Evolutionary conservation across 2,888 invertebrate genomes (phyloP).

Genomic region (Diaphora mendica): DNA sequence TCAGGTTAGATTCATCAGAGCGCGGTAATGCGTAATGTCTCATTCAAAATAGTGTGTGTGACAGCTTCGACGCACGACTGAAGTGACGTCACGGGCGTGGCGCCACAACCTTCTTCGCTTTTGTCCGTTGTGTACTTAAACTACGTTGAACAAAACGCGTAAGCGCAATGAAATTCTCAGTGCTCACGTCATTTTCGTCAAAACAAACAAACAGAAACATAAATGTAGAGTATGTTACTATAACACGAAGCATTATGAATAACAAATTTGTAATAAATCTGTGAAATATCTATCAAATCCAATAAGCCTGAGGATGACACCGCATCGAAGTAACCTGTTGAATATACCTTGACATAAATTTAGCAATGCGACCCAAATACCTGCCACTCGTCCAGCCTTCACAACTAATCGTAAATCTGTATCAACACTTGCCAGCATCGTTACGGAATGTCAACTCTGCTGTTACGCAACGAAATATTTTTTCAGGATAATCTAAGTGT

Average conservation of each 20-base stretch:
- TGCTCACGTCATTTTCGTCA: too few species aligned
- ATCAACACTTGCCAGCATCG: neutral
- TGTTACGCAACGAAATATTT: conserved; percentile 13
- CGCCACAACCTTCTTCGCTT: too few species aligned
- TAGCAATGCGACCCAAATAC: conserved; percentile 14
- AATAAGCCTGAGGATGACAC: conserved; percentile 2
- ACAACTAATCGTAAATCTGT: conserved; percentile 11
- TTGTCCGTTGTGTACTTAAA: too few species aligned
- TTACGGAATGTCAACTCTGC: conserved; percentile 10
- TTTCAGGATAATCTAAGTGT: neutral
- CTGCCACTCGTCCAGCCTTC: neutral
- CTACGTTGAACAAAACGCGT: too few species aligned
- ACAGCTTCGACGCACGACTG: too few species aligned
- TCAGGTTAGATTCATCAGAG: too few species aligned
- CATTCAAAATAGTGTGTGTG: too few species aligned
- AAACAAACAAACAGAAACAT: too few species aligned
- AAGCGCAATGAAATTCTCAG: too few species aligned
- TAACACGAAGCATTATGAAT: neutral
- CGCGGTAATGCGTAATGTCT: too few species aligned
- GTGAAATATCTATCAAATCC: neutral
- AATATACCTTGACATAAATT: conserved; percentile 18
- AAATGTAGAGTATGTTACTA: neutral
- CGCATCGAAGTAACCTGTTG: conserved; percentile 12
- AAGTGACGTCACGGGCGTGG: too few species aligned
- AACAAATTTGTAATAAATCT: neutral